Percentiles rank a stretch among this genome's conserved stretches.
Evolutionary conservation across 2,797 vertebrate genomes (phyloP).

Genomic region (Coilia nasus): DNA sequence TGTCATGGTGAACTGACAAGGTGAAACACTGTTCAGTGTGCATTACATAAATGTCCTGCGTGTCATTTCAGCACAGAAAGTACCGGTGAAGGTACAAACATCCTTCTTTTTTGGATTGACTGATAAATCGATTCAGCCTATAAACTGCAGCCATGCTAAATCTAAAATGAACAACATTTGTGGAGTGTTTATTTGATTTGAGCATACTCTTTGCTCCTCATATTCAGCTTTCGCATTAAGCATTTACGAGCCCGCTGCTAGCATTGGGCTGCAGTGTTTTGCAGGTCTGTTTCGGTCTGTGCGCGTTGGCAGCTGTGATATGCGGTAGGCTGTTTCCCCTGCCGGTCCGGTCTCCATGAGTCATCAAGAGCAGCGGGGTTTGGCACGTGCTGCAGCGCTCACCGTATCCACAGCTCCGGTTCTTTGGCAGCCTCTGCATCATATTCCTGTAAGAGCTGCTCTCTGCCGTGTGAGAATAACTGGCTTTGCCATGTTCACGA

Average conservation of each 20-base stretch:
- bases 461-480: background rate
- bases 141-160: too few species aligned
- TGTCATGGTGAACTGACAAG: background rate
- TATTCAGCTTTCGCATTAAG: background rate
- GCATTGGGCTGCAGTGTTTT: background rate
- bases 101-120: too few species aligned
- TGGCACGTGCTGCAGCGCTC: background rate
- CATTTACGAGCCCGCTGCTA: background rate
- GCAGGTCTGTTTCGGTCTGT: too few species aligned
- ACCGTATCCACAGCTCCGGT: background rate
- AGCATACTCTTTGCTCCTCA: background rate
- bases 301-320: background rate
- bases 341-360: background rate
- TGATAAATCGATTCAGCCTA: too few species aligned
- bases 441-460: background rate
- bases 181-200: background rate
- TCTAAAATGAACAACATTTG: background rate
- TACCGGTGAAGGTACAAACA: too few species aligned
- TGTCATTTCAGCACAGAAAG: background rate
- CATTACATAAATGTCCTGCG: background rate
- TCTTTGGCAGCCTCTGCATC: background rate
- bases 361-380: background rate
- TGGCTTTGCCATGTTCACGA: background rate
- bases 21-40: background rate
- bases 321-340: background rate